phyloP scores from a whole-genome alignment of 2,888 invertebrate genomes.

The Eretmocerus hayati region DNA sequence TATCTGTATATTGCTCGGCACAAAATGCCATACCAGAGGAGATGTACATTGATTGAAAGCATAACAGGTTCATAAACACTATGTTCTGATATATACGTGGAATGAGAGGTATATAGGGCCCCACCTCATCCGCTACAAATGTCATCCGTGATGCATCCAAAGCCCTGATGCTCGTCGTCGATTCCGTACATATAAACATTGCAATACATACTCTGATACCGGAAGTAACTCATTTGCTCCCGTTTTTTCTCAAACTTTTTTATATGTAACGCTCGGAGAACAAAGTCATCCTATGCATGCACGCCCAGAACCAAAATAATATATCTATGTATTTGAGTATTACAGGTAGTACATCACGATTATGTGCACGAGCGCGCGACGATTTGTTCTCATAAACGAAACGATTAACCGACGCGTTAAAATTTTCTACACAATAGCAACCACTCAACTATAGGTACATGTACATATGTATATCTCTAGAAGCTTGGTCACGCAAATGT shows the following conservation, averaged over 20 bases:
- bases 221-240: constrained; percentile 42
- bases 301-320: too few relatives aligned
- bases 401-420: constrained; percentile 23
- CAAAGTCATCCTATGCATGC: constrained; percentile 13
- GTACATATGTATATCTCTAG: too few relatives aligned
- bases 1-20: too few relatives aligned
- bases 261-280: neutral
- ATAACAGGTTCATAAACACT: constrained; percentile 43
- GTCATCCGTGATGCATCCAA: constrained; percentile 30
- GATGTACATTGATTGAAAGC: too few relatives aligned
- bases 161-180: constrained; percentile 14
- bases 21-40: too few relatives aligned
- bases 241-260: constrained; percentile 7
- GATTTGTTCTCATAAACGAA: constrained; percentile 10
- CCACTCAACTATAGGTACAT: too few relatives aligned
- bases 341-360: too few relatives aligned
- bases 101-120: constrained; percentile 28
- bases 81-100: too few relatives aligned
- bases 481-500: too few relatives aligned
- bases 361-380: constrained; percentile 1
- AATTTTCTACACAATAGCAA: constrained; percentile 14
- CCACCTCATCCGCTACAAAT: constrained; percentile 44
- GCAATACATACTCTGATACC: constrained; percentile 24
- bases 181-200: too few relatives aligned
- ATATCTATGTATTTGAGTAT: too few relatives aligned